phyloP scores from a whole-genome alignment of 2,888 invertebrate species.

The Orthonychiurus folsomi region DNA sequence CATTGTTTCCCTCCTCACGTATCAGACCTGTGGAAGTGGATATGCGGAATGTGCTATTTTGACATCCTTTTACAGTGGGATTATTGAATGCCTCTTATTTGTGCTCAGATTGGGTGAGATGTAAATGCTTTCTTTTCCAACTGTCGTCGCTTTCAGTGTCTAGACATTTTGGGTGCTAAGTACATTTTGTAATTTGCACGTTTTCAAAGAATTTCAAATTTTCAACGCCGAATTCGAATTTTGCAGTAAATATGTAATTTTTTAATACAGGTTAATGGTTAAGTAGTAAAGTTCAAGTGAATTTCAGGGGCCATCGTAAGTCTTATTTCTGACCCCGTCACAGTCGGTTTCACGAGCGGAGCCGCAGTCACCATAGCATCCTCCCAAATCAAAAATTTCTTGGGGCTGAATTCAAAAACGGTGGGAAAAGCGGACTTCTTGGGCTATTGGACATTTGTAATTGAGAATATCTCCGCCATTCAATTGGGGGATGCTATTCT shows the following conservation, averaged over 20 bases:
- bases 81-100: slow-evolving; percentile 16
- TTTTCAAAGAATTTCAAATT: no score
- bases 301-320: slow-evolving; percentile 71
- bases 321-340: slow-evolving; percentile 76
- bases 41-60: slow-evolving; percentile 19
- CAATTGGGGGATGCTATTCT: slow-evolving; percentile 22
- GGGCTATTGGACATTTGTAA: slow-evolving; percentile 25
- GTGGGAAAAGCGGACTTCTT: slow-evolving; percentile 28
- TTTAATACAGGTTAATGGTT: no score
- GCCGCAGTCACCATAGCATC: slow-evolving; percentile 75
- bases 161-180: no score
- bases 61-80: slow-evolving; percentile 17
- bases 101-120: slow-evolving; percentile 12
- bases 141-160: no score
- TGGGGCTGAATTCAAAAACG: slow-evolving; percentile 48
- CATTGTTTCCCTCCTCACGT: slow-evolving; percentile 17
- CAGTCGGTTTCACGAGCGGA: slow-evolving; percentile 73
- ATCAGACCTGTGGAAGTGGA: slow-evolving; percentile 20
- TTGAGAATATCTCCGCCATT: slow-evolving; percentile 22
- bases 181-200: no score
- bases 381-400: slow-evolving; percentile 64
- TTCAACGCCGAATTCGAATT: no score
- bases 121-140: no score
- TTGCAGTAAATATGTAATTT: no score
- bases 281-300: no score